Evolutionary conservation across 2,113 vertebrate genomes (phyloP).

Genomic region (Mastomys coucha): DNA sequence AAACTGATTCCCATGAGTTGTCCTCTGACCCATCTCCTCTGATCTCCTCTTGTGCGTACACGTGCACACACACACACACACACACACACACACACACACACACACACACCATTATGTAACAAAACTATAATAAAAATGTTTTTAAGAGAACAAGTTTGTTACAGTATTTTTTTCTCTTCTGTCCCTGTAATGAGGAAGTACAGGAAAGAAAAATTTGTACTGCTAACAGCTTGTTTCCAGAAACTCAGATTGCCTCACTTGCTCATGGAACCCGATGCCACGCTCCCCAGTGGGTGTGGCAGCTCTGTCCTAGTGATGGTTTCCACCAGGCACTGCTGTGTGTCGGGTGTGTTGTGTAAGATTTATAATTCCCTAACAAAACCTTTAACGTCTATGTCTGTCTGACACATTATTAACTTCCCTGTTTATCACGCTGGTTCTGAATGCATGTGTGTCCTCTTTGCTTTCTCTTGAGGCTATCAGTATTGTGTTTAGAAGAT

Average conservation of each 20-base stretch:
- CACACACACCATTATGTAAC: not conserved
- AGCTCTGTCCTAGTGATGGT: conserved; percentile 36
- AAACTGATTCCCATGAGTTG: too few species aligned
- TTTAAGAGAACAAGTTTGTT: conserved; percentile 26
- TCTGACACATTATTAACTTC: conserved; percentile 35
- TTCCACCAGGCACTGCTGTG: conserved; percentile 12
- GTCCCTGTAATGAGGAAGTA: conserved; percentile 70
- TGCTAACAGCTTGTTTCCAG: conserved; percentile 57
- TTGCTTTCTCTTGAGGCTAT: conserved; percentile 40
- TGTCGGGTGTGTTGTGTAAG: conserved; percentile 14
- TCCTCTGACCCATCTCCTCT: not conserved
- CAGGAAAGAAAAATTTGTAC: conserved; percentile 47
- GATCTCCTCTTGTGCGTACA: too few species aligned
- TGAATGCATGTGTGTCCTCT: not conserved
- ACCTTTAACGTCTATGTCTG: not conserved
- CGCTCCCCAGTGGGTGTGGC: conserved; percentile 63
- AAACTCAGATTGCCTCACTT: conserved; percentile 58
- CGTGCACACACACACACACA: not conserved
- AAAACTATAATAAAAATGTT: not conserved
- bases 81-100: too few species aligned
- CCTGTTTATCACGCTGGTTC: not conserved
- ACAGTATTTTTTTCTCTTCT: conserved; percentile 23
- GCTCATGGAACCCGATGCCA: conserved; percentile 57
- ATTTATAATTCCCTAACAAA: conserved; percentile 35
- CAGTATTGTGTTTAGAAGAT: not conserved